Conservation (phyloP, 37 sponge, comb jelly and placozoan species). For the Axinella damicornis region DNA sequence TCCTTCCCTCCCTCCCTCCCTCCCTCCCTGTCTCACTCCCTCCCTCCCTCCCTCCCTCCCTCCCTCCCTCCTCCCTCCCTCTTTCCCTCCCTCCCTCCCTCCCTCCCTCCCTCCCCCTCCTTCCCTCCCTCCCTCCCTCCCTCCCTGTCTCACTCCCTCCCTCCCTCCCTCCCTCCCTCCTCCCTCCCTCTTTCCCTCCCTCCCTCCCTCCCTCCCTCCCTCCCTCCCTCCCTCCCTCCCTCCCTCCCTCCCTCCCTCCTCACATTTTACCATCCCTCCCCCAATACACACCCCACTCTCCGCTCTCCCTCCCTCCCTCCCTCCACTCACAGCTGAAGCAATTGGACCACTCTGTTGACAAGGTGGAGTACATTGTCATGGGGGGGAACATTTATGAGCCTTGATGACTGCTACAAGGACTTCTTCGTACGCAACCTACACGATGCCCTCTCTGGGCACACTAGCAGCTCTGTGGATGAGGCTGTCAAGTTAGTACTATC, state of each 20-base stretch:
- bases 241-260: too few relatives aligned
- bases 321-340: constrained; percentile 89
- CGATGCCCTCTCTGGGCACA: constrained; percentile 98
- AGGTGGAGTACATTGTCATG: constrained; percentile 99
- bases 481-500: constrained; percentile 85
- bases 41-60: too few relatives aligned
- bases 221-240: too few relatives aligned
- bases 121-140: not conserved
- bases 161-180: not conserved
- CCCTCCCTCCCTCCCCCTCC: not conserved
- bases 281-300: too few relatives aligned
- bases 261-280: too few relatives aligned
- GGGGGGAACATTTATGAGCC: constrained; percentile 99
- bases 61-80: too few relatives aligned
- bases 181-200: too few relatives aligned
- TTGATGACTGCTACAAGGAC: constrained; percentile 97
- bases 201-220: too few relatives aligned
- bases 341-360: constrained; percentile 96
- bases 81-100: not conserved
- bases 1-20: too few relatives aligned
- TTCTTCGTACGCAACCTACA: constrained; percentile 98
- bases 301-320: too few relatives aligned
- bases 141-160: not conserved
- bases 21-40: too few relatives aligned
- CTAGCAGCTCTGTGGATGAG: constrained; percentile 93